Evolutionary conservation across 2,888 invertebrate species (phyloP).

Genomic region (Watsonalla binaria): DNA sequence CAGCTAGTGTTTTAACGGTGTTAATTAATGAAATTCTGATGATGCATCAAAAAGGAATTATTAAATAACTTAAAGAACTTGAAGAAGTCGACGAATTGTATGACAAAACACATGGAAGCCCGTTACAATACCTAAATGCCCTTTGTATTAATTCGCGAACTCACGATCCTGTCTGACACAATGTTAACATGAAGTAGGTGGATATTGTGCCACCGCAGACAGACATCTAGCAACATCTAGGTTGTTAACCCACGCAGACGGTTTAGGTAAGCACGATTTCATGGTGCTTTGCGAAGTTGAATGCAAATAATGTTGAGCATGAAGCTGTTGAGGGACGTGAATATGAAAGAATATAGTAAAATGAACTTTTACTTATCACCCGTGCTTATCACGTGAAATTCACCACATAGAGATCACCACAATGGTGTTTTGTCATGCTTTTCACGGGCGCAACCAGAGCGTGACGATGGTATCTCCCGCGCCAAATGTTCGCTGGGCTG

Average conservation of each 20-base stretch:
- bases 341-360: background rate
- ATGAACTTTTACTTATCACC: slow-evolving; percentile 6
- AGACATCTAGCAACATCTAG: slow-evolving; percentile 9
- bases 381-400: slow-evolving; percentile 26
- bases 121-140: background rate
- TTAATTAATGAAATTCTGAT: no score
- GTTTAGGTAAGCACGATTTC: slow-evolving; percentile 17
- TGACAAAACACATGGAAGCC: background rate
- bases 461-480: slow-evolving; percentile 55
- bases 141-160: slow-evolving; percentile 39
- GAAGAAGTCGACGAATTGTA: background rate
- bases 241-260: slow-evolving; percentile 33
- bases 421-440: slow-evolving; percentile 60
- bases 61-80: no score
- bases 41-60: background rate
- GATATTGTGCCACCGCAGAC: slow-evolving; percentile 22
- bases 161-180: slow-evolving; percentile 40
- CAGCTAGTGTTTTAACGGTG: no score
- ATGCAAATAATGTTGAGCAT: background rate
- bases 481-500: slow-evolving; percentile 33
- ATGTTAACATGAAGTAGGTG: slow-evolving; percentile 11
- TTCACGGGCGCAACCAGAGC: slow-evolving; percentile 63
- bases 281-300: slow-evolving; percentile 1
- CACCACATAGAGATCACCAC: slow-evolving; percentile 32
- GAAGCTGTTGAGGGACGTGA: no score